Evolutionary conservation across 30 jellyfish, hydroid and myxozoan genomes (phyloP).

Genomic region (Chrysaora quinquecirrha): DNA sequence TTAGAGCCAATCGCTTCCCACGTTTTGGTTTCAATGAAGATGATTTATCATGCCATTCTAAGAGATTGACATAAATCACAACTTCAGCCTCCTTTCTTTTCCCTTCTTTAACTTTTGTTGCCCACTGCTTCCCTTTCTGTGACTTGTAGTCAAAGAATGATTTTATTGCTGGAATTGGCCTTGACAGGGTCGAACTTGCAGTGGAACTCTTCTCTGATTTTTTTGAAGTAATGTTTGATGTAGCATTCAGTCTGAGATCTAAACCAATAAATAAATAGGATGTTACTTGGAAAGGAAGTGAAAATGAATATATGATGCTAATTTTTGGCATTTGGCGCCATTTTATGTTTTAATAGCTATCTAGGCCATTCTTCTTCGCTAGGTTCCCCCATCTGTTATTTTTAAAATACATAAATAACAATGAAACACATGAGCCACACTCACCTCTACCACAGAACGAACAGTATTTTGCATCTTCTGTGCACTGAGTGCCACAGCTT

Average conservation of each 20-base stretch:
- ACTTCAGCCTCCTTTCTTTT: constrained; percentile 2
- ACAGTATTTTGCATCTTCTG: constrained; percentile 1
- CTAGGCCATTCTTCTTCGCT: constrained; percentile 5
- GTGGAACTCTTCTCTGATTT: background rate
- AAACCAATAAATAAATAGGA: background rate
- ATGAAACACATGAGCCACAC: constrained; percentile 1
- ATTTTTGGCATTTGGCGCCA: background rate
- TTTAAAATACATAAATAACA: background rate
- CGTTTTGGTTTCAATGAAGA: constrained; percentile 1
- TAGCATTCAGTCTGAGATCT: constrained; percentile 2
- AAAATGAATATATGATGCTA: background rate
- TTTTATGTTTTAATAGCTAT: background rate
- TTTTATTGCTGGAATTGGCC: background rate
- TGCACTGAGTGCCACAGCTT: background rate
- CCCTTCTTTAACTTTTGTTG: background rate
- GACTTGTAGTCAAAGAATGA: constrained; percentile 1
- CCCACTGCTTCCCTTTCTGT: constrained; percentile 6
- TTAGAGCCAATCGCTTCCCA: constrained; percentile 2
- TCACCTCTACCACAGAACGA: constrained; percentile 5
- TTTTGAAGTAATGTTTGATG: background rate
- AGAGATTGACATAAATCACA: background rate
- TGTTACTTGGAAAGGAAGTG: background rate
- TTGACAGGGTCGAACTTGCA: constrained; percentile 1
- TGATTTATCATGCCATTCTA: background rate
- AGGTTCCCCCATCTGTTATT: background rate